Percentiles rank a stretch among this genome's conserved stretches.
Evolutionary conservation across 2,113 vertebrate genomes (phyloP).

Genomic region (Dolichotis patagonum): DNA sequence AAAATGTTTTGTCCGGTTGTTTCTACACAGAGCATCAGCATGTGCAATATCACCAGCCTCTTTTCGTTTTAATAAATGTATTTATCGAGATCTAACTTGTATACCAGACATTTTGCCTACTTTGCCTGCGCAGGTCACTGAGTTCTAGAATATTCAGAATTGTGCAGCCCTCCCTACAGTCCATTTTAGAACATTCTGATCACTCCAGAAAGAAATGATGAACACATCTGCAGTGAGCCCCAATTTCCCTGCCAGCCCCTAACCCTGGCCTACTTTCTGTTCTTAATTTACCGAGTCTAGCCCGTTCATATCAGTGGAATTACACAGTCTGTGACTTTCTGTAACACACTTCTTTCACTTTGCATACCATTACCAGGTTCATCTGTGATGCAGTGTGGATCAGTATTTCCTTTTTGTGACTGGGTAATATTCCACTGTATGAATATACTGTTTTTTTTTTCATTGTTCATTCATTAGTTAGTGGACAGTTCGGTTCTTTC

Average conservation of each 20-base stretch:
- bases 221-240: background rate
- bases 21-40: background rate
- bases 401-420: background rate
- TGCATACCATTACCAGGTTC: background rate
- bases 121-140: background rate
- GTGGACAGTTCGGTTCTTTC: background rate
- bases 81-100: background rate
- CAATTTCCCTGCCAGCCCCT: background rate
- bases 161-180: background rate
- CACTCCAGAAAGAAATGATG: background rate
- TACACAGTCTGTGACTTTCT: background rate
- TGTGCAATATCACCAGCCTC: background rate
- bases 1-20: background rate
- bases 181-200: background rate
- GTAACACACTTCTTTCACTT: background rate
- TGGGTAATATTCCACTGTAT: background rate
- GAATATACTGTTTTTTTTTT: background rate
- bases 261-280: background rate
- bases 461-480: background rate
- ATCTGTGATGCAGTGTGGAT: background rate
- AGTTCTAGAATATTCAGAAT: background rate
- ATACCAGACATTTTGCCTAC: rapidly evolving
- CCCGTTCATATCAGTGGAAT: background rate
- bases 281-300: background rate
- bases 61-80: background rate